Conservation (phyloP, 2,797 vertebrate genomes). For the Pantherophis vulpinus region DNA sequence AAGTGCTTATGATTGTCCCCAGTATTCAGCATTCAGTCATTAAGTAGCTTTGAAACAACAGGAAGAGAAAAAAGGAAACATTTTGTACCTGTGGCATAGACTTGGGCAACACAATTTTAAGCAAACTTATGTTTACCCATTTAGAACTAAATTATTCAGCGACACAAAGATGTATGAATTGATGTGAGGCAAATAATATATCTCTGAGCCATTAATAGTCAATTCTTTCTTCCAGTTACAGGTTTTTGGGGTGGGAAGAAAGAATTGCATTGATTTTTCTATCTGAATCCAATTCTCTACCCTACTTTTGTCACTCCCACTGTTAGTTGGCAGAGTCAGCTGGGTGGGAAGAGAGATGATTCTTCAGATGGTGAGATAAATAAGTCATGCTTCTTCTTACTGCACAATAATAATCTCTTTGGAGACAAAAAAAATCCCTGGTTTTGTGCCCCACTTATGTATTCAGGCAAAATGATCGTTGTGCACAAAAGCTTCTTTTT, state of each 20-base stretch:
- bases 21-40: constrained; percentile 78
- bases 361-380: constrained; percentile 46
- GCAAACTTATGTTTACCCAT: constrained; percentile 69
- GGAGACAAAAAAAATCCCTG: background rate
- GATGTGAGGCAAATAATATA: constrained; percentile 75
- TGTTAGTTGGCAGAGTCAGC: constrained; percentile 57
- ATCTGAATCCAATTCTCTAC: constrained; percentile 62
- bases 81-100: constrained; percentile 76
- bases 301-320: constrained; percentile 54
- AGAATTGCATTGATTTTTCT: constrained; percentile 66
- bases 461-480: background rate
- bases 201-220: constrained; percentile 74
- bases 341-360: constrained; percentile 48
- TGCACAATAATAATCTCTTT: background rate
- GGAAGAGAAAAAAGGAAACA: constrained; percentile 74
- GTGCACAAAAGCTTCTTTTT: constrained; percentile 27
- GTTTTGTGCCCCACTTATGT: constrained; percentile 5
- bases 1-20: constrained; percentile 77
- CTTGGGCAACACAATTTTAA: constrained; percentile 72
- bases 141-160: constrained; percentile 70
- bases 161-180: constrained; percentile 70
- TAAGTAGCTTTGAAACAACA: constrained; percentile 78
- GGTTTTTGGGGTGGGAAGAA: constrained; percentile 3
- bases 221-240: constrained; percentile 50
- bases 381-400: background rate